Conservation (phyloP, 2,113 vertebrate species). For the Antechinus stuartii region DNA sequence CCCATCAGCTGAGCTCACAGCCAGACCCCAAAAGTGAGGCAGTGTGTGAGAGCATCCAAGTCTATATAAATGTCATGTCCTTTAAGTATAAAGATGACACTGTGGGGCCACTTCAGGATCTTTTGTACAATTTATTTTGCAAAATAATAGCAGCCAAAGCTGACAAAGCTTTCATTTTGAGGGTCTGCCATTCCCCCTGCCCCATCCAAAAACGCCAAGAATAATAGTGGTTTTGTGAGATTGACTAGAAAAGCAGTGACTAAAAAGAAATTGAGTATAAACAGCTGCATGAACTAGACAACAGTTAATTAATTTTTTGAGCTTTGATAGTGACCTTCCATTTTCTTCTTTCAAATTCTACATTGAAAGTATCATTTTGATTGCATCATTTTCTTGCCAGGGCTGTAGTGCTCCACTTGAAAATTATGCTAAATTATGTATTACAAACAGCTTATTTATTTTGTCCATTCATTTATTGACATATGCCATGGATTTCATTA, state of each 20-base stretch:
- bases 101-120: neutral
- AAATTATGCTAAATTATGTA: neutral
- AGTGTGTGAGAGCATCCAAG: neutral
- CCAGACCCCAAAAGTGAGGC: neutral
- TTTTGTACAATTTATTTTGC: neutral
- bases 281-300: conserved; percentile 7
- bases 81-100: conserved; percentile 10
- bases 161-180: neutral
- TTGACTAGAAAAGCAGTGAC: neutral
- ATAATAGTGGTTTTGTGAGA: neutral
- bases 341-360: neutral
- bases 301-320: conserved; percentile 14
- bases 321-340: neutral
- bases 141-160: neutral
- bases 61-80: neutral
- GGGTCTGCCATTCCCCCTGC: neutral
- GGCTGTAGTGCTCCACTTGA: neutral
- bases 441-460: neutral
- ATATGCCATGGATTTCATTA: neutral
- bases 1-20: neutral
- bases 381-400: neutral
- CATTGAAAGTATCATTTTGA: neutral
- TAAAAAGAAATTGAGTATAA: neutral
- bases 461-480: neutral
- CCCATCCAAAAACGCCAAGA: neutral